Conservation (phyloP, 2,113 vertebrate species). For the Chloebia gouldiae region DNA sequence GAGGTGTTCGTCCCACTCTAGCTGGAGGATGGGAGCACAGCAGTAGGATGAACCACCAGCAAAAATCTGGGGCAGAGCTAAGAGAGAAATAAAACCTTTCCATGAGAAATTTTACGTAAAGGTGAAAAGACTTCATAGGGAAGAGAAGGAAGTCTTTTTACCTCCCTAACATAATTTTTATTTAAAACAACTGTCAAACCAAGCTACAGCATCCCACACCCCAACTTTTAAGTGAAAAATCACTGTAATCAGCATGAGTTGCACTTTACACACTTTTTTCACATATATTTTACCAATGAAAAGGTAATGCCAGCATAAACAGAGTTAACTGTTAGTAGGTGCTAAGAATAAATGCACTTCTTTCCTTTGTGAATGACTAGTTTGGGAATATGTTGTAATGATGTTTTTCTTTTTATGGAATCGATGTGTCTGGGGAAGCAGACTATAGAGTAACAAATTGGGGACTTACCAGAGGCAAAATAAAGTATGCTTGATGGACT, state of each 20-base stretch:
- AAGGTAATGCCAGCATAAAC: not conserved
- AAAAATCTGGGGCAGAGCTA: not conserved
- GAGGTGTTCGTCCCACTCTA: not conserved
- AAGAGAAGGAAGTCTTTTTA: not conserved
- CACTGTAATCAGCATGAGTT: not conserved
- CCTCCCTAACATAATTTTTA: not conserved
- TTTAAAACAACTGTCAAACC: not conserved
- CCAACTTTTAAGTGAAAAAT: not conserved
- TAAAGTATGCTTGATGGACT: conserved; percentile 47
- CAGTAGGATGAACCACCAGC: not conserved
- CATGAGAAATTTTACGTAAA: not conserved
- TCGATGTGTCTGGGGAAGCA: not conserved
- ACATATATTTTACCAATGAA: not conserved
- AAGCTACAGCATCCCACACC: not conserved
- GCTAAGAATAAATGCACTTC: not conserved
- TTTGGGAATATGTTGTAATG: not conserved
- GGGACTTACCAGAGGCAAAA: not conserved
- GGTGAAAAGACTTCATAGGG: not conserved
- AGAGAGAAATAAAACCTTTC: not conserved
- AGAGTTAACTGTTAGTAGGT: not conserved
- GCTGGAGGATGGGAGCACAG: not conserved
- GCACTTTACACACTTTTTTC: not conserved
- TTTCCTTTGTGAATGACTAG: not conserved
- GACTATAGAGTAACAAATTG: not conserved
- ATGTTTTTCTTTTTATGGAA: conserved; percentile 9